Evolutionary conservation across 2,797 vertebrate species (phyloP), one percentile per base, ranked within the genome.

Genomic region (Chelon auratus): DNA sequence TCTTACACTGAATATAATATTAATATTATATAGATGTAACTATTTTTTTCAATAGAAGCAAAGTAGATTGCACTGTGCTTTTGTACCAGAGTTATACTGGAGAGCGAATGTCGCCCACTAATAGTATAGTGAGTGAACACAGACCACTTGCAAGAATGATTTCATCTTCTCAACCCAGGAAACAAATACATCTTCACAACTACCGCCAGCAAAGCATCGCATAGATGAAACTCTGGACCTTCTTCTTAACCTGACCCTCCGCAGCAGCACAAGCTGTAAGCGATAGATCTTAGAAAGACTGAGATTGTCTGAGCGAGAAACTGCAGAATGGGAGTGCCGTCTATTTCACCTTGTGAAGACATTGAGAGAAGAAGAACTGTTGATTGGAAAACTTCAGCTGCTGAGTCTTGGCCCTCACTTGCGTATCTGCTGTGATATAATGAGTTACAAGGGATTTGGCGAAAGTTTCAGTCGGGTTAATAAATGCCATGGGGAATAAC

Each of bases 311-410:
- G 48, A 20, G 50, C 61, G 39, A 63, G 51, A 71, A 63, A 56
- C 54, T 60, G 33, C 45, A 67, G 52, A 76, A 45, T 45, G 20
- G 18, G 45, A 30, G 56, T 3, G 18, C 11, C 0, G 2, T 61
- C 39, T 53, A 37, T 61, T 67, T 77, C 54, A 75, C 64, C 45
- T 58, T 40, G 48, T 36, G 40, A 43, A 37, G 39, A 59, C 62
- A 75, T 48, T 52, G 66, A 64, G 36, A 68, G 37, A 51, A 50
- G 36, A 65, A 37, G 39, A 69, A 26, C 3, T 58, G 45, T 30
- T 75, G 59, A 85, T 54, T 51, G 37, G 18, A 78, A 73, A 72
- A 78, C 50, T 48, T 59, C 30, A 33, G 30, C 30, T 7, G 30
- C 6, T 30, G 30, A 30, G 30, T 33, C 30, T 33, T 8, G 8